Base-by-base conservation (phyloP, 2,888 invertebrate species). In the Ditylenchus weischeri region DNA sequence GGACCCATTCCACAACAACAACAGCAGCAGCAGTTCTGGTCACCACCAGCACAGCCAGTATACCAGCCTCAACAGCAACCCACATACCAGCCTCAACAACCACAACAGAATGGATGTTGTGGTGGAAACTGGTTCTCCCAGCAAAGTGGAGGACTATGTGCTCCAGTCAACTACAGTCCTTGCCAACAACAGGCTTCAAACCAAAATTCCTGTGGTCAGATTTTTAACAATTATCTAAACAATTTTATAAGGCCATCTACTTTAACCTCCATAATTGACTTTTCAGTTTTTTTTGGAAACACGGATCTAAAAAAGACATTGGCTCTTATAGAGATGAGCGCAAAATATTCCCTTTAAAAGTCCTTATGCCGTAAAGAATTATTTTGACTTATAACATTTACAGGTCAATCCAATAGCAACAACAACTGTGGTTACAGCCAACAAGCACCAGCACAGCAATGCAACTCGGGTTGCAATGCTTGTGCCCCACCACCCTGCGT, bases 161-260 rank as follows among this genome's bases (percentile, higher is more conserved):
- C 48, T 23, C 64, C 64, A 29, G 49, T 64, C n/a, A 64, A 47
- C 29, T 64, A 58, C 64, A 64, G 18, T 43, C 58, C 64, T 18
- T 64, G 64, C 35, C 59, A 58, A 59, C 54, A 54, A 54, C 54
- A 50, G 6, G 2, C 21, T 29, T 54, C 54, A 7, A 13, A 11
- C 6, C 29, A 21, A 21, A 10, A 21, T 11, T 54, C 54, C 11
- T 54, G 54, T 10, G 54, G 54, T 54, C 2, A 54, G 54, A 7
- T 7, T 15, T 54, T 6, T n/a, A 54, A 54, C 21, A 50, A n/a
- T n/a, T n/a, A n/a, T n/a, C n/a, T n/a, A n/a, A n/a, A n/a, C n/a
- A n/a, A n/a, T n/a, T n/a, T n/a, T n/a, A n/a, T n/a, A n/a, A n/a
- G n/a, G n/a, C n/a, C n/a, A n/a, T n/a, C n/a, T n/a, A n/a, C n/a